Evolutionary conservation across 2,113 vertebrate species (phyloP).

Genomic region (Toxotes jaculatrix): DNA sequence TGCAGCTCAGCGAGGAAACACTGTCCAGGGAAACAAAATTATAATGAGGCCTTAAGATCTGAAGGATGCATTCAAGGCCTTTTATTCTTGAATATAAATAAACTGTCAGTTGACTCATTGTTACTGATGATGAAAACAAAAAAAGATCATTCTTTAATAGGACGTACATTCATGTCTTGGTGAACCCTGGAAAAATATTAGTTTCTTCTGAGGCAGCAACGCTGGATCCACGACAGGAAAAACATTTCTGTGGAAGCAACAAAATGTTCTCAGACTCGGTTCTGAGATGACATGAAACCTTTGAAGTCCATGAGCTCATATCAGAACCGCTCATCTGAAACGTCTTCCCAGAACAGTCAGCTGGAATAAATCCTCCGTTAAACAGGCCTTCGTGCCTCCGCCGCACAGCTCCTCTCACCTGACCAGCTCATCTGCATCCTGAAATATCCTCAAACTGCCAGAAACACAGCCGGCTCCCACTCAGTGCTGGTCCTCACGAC

Average conservation of each 20-base stretch:
- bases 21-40: no score
- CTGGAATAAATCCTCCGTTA: slow-evolving; percentile 28
- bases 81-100: no score
- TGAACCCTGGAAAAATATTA: neutral
- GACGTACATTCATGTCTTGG: neutral
- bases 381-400: neutral
- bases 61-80: no score
- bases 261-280: slow-evolving; percentile 5
- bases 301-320: neutral
- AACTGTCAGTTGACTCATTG: no score
- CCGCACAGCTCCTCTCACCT: slow-evolving; percentile 32
- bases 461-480: neutral
- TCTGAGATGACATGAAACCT: slow-evolving; percentile 10
- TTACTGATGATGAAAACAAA: no score
- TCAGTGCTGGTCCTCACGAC: neutral
- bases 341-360: neutral
- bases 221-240: neutral
- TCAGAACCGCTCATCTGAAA: slow-evolving; percentile 25
- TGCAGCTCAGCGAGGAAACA: no score
- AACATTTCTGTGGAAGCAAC: neutral
- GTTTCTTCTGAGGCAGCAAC: neutral
- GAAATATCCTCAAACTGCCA: slow-evolving; percentile 13
- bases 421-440: slow-evolving; percentile 24
- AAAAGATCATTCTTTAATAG: no score
- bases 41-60: no score